phyloP scores from a whole-genome alignment of 2,113 vertebrate genomes.

The Cranoglanis bouderius region DNA sequence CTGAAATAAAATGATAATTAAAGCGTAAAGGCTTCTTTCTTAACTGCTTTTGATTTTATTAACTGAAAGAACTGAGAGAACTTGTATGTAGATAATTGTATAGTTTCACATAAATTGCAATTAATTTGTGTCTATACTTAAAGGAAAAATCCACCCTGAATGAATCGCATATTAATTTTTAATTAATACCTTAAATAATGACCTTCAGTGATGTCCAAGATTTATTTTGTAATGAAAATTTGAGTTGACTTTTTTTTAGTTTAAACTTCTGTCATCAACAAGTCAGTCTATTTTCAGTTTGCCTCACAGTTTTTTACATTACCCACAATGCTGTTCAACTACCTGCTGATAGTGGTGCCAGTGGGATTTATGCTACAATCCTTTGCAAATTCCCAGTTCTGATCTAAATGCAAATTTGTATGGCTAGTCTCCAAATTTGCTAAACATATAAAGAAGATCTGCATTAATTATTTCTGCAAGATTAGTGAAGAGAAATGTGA shows the following conservation, averaged over 20 bases:
- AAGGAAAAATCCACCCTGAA: not conserved
- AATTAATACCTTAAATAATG: not conserved
- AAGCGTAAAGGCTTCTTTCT: not conserved
- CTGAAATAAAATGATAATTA: constrained; percentile 66
- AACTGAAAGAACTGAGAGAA: not conserved
- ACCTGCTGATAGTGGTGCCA: not conserved
- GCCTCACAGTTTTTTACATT: not conserved
- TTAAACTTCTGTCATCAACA: too few relatives aligned
- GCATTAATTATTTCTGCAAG: too few relatives aligned
- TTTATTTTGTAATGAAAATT: not conserved
- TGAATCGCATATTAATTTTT: not conserved
- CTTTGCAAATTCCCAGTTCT: not conserved
- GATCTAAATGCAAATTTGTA: too few relatives aligned
- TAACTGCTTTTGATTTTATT: not conserved
- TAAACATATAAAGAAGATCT: too few relatives aligned
- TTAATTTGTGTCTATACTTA: not conserved
- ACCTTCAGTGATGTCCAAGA: not conserved
- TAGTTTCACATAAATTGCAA: not conserved
- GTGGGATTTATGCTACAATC: not conserved
- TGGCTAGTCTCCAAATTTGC: too few relatives aligned
- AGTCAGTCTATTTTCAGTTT: too few relatives aligned
- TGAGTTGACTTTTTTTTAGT: not conserved
- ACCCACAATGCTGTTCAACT: not conserved
- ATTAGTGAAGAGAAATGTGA: not conserved
- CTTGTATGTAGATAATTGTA: not conserved